These are phyloP conservation scores for Caenorhabditis sp. DNA, from an alignment of 2,888 invertebrate species.

Conservation along the genomic window DNA sequence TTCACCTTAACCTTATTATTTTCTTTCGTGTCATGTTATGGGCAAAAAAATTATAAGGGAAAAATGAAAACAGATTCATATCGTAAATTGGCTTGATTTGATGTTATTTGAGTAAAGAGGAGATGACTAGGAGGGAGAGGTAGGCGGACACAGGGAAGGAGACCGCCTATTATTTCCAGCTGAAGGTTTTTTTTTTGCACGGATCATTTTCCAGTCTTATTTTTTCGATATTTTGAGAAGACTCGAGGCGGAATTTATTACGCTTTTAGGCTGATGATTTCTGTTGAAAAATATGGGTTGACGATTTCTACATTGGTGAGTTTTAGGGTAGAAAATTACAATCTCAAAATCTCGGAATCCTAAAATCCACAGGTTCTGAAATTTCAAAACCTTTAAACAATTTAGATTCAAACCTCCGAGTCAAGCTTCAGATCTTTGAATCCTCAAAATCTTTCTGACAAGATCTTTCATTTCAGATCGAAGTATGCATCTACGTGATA, in stretches of 20 bases:
- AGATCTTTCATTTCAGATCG: conserved; percentile 76
- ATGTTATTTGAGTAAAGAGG: conserved; percentile 14
- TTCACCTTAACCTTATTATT: too few relatives aligned
- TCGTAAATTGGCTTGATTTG: conserved; percentile 58
- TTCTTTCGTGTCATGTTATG: background rate
- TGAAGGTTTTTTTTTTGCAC: background rate
- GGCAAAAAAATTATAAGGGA: too few relatives aligned
- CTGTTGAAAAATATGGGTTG: conserved; percentile 5
- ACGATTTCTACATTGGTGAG: conserved; percentile 23
- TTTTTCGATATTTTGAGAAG: too few relatives aligned
- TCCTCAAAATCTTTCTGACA: too few relatives aligned
- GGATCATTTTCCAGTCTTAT: conserved; percentile 11
- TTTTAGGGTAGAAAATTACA: background rate
- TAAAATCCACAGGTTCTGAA: background rate
- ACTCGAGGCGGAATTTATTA: too few relatives aligned
- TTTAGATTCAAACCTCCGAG: too few relatives aligned
- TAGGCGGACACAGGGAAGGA: conserved; percentile 10
- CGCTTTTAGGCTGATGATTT: conserved; percentile 24
- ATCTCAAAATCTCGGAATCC: background rate
- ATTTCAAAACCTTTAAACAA: background rate
- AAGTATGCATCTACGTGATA: conserved; percentile 76
- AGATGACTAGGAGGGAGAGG: conserved; percentile 4
- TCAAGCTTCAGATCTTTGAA: too few relatives aligned
- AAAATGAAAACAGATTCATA: background rate
- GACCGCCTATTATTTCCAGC: conserved; percentile 30